Evolutionary conservation across 2,113 vertebrate genomes (phyloP), one percentile per base, ranked within the genome.

Genomic region (Sebastes schlegelii): DNA sequence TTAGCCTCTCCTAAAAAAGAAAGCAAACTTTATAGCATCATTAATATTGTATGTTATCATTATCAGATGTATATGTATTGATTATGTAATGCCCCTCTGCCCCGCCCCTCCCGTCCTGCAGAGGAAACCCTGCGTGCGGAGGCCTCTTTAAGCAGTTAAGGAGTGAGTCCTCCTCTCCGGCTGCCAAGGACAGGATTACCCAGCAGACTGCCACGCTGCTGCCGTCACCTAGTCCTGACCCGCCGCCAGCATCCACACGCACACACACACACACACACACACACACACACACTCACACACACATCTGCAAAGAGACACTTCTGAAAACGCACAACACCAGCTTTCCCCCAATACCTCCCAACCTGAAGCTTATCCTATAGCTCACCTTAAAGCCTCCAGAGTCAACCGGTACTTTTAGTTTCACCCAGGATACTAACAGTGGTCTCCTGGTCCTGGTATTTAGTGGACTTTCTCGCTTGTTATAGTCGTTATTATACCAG

Each of bases 151-250:
- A 72, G 67, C 76, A 45, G 61, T 51, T 48, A 13, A 66, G 61
- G 46, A 83, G 13, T 26, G 70, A 81, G 77, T 77, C 63, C 23
- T 64, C 54, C 7, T 34, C 52, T 84, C 74, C 3, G 17, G n/a
- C 55, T 77, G 84, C 69, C 85, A 87, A 79, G 70, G 83, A 87
- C 76, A 85, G 79, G 82, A 89, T 89, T 85, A 86, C 79, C 57
- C 82, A 79, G 70, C 75, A 82, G 65, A 75, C 60, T 12, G 55
- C 76, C 57, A 9, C 26, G 2, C 57, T 49, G 67, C 76, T 43
- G 77, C 55, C 40, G 16, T 83, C 73, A 62, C 76, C 72, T 79
- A 13, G 8, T 26, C 58, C 65, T 75, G 58, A 75, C 80, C 57
- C 40, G 8, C 62, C 11, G 16, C 2, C 7, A 8, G 3, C n/a